Evolutionary conservation across 2,797 vertebrate genomes (phyloP).

Genomic region (Myotis myotis): DNA sequence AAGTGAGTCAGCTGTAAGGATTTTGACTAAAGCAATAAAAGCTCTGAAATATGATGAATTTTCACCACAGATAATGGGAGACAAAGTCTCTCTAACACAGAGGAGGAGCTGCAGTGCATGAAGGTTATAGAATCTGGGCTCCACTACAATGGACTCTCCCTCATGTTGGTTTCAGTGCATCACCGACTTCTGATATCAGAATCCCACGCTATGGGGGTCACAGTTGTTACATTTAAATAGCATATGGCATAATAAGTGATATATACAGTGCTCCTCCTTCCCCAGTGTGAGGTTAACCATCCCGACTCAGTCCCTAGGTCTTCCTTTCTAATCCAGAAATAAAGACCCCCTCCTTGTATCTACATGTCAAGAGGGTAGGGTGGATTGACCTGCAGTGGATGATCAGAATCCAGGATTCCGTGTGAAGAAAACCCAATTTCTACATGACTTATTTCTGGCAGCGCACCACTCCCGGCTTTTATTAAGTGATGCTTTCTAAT

Average conservation of each 20-base stretch:
- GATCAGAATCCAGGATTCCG: slow-evolving; percentile 24
- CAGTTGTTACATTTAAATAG: background rate
- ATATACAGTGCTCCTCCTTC: background rate
- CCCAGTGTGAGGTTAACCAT: background rate
- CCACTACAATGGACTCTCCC: background rate
- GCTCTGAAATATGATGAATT: background rate
- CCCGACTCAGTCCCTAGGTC: background rate
- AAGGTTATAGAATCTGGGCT: background rate
- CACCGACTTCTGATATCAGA: background rate
- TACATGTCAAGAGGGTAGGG: background rate
- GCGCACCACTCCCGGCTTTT: background rate
- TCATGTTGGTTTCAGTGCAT: background rate
- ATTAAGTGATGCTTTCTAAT: background rate
- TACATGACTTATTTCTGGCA: background rate
- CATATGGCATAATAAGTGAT: background rate
- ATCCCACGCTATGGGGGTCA: background rate
- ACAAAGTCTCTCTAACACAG: background rate
- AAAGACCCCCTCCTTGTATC: background rate
- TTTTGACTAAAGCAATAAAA: slow-evolving; percentile 13
- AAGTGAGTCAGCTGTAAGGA: background rate
- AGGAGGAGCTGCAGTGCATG: background rate
- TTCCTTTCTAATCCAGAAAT: background rate
- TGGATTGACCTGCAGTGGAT: background rate
- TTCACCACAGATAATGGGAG: background rate
- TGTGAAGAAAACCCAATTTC: background rate